These are phyloP conservation scores for Drosophila neocordata DNA, from an alignment of 1,140 invertebrate genomes.

Conservation along the genomic window DNA sequence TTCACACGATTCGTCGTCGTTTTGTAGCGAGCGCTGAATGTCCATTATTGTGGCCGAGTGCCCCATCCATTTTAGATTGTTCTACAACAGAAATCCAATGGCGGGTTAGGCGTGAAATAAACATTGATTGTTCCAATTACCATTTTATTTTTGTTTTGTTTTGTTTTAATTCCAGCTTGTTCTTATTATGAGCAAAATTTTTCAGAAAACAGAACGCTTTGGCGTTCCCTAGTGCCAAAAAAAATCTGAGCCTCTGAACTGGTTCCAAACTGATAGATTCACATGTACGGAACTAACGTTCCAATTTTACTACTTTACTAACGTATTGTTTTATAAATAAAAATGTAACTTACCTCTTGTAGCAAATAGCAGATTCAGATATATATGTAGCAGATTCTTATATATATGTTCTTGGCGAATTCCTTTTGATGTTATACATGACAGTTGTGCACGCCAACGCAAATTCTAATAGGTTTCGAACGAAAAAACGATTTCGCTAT, in stretches of 20 bases:
- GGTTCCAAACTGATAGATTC: neutral
- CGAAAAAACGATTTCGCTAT: no score
- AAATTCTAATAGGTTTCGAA: no score
- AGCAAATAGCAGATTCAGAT: no score
- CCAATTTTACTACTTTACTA: neutral
- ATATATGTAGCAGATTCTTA: no score
- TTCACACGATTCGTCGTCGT: slow-evolving; percentile 66
- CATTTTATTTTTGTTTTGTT: slow-evolving; percentile 56
- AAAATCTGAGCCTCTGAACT: neutral
- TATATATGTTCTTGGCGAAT: no score
- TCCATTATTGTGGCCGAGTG: slow-evolving; percentile 79
- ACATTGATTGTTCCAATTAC: slow-evolving; percentile 43
- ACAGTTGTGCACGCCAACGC: no score
- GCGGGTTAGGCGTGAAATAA: neutral
- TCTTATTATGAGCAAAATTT: slow-evolving; percentile 32
- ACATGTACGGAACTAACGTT: neutral
- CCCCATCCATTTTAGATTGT: slow-evolving; percentile 82
- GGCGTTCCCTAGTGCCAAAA: slow-evolving; percentile 3
- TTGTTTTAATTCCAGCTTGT: slow-evolving; percentile 46
- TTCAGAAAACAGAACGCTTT: slow-evolving; percentile 40
- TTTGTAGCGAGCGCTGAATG: slow-evolving; percentile 68
- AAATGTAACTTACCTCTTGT: no score
- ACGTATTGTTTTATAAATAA: no score
- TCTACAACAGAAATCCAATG: slow-evolving; percentile 35
- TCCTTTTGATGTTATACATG: no score